These are phyloP conservation scores for Heterocephalus glaber DNA, from an alignment of 2,113 vertebrate genomes.

Conservation along the genomic window DNA sequence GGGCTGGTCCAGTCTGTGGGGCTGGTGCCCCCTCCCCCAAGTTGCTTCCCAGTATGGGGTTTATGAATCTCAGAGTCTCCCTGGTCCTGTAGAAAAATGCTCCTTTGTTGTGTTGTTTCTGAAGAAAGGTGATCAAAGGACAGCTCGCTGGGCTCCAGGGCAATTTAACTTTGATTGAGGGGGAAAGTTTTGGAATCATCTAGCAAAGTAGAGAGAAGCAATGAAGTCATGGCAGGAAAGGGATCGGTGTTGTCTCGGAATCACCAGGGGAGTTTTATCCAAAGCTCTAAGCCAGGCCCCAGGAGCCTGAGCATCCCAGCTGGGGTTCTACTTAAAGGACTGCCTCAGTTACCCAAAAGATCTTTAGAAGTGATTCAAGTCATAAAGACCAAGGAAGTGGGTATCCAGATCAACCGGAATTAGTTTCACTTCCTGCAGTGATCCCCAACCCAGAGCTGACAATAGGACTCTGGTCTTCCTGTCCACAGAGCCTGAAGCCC, in stretches of 20 bases:
- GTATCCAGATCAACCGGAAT: not conserved
- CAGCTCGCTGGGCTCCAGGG: not conserved
- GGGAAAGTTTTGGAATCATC: not conserved
- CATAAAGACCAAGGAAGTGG: not conserved
- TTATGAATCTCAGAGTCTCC: not conserved
- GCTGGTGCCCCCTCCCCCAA: accelerated
- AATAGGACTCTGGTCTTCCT: not conserved
- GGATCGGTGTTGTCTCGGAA: not conserved
- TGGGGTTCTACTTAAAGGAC: not conserved
- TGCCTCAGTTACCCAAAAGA: not conserved
- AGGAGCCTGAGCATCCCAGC: not conserved
- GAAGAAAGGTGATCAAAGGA: not conserved
- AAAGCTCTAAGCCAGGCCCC: not conserved
- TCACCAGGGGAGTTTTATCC: not conserved
- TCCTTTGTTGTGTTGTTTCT: not conserved
- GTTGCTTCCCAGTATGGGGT: not conserved
- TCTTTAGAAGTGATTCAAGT: not conserved
- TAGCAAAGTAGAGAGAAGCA: not conserved
- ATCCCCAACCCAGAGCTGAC: not conserved
- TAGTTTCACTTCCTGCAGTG: not conserved
- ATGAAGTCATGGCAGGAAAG: not conserved
- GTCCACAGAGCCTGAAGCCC: not conserved
- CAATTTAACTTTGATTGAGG: not conserved
- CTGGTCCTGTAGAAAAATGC: not conserved
- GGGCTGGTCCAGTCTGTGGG: too few species aligned